Percentiles rank a stretch among this genome's conserved stretches.
phyloP scores from a whole-genome alignment of 2,113 vertebrate species.

The Chiloscyllium plagiosum region DNA sequence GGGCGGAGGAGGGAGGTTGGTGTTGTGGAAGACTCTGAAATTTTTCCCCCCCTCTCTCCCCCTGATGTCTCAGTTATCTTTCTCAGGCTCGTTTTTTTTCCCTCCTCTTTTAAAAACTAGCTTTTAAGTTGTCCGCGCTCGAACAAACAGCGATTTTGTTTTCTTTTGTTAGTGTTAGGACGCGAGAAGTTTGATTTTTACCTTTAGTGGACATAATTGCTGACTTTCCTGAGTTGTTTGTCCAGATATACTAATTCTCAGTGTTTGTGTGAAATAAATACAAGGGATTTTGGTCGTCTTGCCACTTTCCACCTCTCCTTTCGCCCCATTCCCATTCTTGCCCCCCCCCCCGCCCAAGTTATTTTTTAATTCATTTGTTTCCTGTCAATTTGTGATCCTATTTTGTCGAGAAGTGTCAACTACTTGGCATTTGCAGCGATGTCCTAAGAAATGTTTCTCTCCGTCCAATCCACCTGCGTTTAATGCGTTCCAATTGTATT shows the following conservation, averaged over 20 bases:
- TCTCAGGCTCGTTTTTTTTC: too few relatives aligned
- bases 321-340: too few relatives aligned
- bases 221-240: too few relatives aligned
- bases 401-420: not conserved
- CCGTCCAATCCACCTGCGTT: not conserved
- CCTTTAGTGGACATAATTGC: not conserved
- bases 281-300: not conserved
- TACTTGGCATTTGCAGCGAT: not conserved
- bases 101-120: not conserved
- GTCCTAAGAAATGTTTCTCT: not conserved
- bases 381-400: not conserved
- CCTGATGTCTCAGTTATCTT: not conserved
- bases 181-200: not conserved
- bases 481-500: too few relatives aligned
- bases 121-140: not conserved
- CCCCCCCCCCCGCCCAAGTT: not conserved
- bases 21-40: not conserved
- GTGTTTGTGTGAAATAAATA: not conserved
- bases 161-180: not conserved
- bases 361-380: not conserved
- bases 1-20: not conserved
- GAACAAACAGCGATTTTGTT: not conserved
- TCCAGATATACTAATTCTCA: not conserved
- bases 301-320: too few relatives aligned
- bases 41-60: not conserved